These are phyloP conservation scores for Turritopsis rubra DNA, from an alignment of 30 jellyfish, hydroid and myxozoan species.

Conservation along the genomic window DNA sequence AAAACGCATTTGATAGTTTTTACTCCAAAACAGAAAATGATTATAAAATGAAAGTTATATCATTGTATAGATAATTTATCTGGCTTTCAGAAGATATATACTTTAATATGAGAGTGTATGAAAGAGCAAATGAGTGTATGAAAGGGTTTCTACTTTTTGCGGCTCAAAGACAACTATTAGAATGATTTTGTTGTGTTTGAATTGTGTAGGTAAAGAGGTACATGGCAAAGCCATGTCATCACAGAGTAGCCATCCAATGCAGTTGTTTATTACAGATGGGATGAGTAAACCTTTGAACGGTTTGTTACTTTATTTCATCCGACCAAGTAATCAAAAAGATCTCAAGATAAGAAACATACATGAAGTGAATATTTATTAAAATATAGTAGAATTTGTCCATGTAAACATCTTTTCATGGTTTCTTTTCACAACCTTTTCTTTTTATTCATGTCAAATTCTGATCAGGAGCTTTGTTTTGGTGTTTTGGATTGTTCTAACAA, in stretches of 20 bases:
- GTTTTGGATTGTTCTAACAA: slow-evolving; percentile 59
- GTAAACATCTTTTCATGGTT: no score
- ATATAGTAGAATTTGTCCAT: not conserved
- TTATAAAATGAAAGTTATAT: no score
- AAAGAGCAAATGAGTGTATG: no score
- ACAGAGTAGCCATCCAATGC: slow-evolving; percentile 43
- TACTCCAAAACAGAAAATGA: no score
- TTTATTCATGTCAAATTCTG: not conserved
- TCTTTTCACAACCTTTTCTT: no score
- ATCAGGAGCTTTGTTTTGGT: slow-evolving; percentile 79
- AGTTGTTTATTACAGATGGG: slow-evolving; percentile 78
- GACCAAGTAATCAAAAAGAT: slow-evolving; percentile 43
- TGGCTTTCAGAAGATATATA: no score
- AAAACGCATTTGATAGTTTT: no score
- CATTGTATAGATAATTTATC: no score
- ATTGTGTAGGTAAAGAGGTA: slow-evolving; percentile 44
- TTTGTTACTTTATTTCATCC: slow-evolving; percentile 54
- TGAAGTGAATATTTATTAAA: slow-evolving; percentile 60
- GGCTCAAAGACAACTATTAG: no score
- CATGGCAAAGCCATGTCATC: slow-evolving; percentile 37
- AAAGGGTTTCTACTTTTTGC: no score
- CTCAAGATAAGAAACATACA: slow-evolving; percentile 53
- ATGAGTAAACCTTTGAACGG: slow-evolving; percentile 55
- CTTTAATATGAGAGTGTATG: no score
- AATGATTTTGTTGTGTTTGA: not conserved